phyloP scores from a whole-genome alignment of 2,113 vertebrate species.

The Syngnathus scovelli region DNA sequence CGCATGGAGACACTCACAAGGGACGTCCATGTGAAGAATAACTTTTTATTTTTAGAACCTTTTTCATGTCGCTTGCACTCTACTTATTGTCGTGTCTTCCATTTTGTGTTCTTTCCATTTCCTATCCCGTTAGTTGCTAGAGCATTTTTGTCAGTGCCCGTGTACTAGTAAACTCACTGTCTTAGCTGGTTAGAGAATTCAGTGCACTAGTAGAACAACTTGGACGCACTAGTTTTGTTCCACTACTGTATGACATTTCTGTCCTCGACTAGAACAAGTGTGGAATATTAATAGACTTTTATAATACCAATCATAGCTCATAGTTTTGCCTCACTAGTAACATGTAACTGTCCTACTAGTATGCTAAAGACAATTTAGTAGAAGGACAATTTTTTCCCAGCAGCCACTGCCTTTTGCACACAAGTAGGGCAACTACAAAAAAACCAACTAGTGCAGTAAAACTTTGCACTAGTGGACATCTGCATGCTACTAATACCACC shows the following conservation, averaged over 20 bases:
- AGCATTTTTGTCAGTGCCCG: background rate
- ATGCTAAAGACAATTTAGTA: too few species aligned
- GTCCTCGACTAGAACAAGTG: too few species aligned
- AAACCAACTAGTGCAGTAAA: background rate
- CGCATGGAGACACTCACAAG: conserved; percentile 21
- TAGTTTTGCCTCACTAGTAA: too few species aligned
- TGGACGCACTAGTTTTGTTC: background rate
- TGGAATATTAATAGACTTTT: too few species aligned
- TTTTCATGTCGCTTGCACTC: background rate
- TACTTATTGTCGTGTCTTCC: background rate
- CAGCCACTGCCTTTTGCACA: too few species aligned
- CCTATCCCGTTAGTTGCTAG: background rate
- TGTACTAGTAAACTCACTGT: background rate
- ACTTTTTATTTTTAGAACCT: background rate
- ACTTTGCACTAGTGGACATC: background rate
- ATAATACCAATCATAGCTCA: too few species aligned
- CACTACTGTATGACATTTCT: background rate
- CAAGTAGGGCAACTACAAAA: too few species aligned
- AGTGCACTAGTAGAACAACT: background rate
- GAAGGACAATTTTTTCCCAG: too few species aligned
- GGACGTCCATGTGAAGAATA: conserved; percentile 1
- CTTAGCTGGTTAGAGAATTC: background rate
- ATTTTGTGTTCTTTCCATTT: conserved; percentile 6
- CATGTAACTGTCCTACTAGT: too few species aligned
- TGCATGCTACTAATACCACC: background rate